Evolutionary conservation across 2,888 invertebrate genomes (phyloP).

Genomic region (Andrena dorsata): DNA sequence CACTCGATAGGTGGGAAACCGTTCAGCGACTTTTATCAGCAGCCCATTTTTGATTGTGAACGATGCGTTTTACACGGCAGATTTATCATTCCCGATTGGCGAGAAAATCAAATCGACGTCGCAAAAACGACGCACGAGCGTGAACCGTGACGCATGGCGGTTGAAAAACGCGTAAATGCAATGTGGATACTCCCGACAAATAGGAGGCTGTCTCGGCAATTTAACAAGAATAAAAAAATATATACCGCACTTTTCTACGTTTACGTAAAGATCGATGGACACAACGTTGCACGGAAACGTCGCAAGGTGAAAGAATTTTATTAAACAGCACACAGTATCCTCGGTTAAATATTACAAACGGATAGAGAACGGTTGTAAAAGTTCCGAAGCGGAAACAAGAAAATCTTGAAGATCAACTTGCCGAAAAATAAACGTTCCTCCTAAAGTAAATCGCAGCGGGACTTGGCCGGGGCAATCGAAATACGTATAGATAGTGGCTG

Average conservation of each 20-base stretch:
- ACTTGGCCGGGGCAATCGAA: slow-evolving; percentile 20
- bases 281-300: not conserved
- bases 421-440: slow-evolving; percentile 29
- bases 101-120: slow-evolving; percentile 21
- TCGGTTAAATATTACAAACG: slow-evolving; percentile 14
- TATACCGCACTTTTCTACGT: not conserved
- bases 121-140: not conserved
- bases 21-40: slow-evolving; percentile 13
- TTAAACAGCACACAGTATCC: not conserved
- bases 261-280: slow-evolving; percentile 5
- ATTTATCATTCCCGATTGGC: slow-evolving; percentile 12
- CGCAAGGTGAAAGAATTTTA: not conserved
- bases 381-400: slow-evolving; percentile 3
- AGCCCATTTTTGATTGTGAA: not conserved
- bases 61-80: not conserved
- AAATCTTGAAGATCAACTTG: slow-evolving; percentile 9
- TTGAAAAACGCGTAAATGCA: not conserved
- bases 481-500: not conserved
- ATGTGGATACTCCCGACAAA: too few relatives aligned
- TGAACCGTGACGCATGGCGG: not conserved
- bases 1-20: not conserved
- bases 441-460: slow-evolving; percentile 45
- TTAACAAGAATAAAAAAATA: slow-evolving; percentile 7
- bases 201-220: not conserved
- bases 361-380: not conserved